Conservation (phyloP, 2,113 vertebrate genomes). For the Chaetodon auriga region DNA sequence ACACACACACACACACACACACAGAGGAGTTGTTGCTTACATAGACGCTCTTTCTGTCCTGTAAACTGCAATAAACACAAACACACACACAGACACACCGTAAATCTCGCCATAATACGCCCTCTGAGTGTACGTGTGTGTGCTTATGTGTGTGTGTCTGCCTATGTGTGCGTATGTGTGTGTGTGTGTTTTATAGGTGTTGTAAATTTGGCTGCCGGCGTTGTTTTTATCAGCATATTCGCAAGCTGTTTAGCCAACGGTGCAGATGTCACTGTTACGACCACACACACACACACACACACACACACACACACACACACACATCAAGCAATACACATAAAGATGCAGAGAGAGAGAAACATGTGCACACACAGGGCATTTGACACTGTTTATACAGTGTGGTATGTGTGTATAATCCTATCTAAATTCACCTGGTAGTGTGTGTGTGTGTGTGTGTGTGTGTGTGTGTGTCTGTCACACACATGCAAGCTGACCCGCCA, state of each 20-base stretch:
- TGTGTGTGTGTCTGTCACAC: slow-evolving; percentile 20
- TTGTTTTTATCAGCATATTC: slow-evolving; percentile 86
- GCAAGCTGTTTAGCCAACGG: slow-evolving; percentile 85
- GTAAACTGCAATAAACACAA: slow-evolving; percentile 82
- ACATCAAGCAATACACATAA: slow-evolving; percentile 22
- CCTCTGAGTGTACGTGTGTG: slow-evolving; percentile 7
- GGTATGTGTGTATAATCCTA: slow-evolving; percentile 60
- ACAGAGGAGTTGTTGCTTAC: slow-evolving; percentile 75
- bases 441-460: slow-evolving; percentile 38
- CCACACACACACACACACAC: slow-evolving; percentile 47
- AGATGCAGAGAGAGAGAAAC: slow-evolving; percentile 16
- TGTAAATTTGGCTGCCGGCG: slow-evolving; percentile 83
- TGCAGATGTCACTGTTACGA: slow-evolving; percentile 84
- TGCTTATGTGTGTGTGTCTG: slow-evolving; percentile 49
- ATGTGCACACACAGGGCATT: slow-evolving; percentile 30
- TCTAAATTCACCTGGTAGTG: slow-evolving; percentile 66
- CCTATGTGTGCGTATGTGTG: slow-evolving; percentile 30
- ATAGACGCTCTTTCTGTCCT: slow-evolving; percentile 76
- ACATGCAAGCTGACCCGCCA: slow-evolving; percentile 24
- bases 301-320: slow-evolving; percentile 34
- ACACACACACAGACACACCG: slow-evolving; percentile 76
- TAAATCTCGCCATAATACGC: slow-evolving; percentile 80
- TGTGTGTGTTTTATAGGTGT: slow-evolving; percentile 77
- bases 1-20: slow-evolving; percentile 28
- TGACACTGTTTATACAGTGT: slow-evolving; percentile 68